Conservation (phyloP, 2,113 vertebrate genomes). For the Cyphomyrus discorhynchus region DNA sequence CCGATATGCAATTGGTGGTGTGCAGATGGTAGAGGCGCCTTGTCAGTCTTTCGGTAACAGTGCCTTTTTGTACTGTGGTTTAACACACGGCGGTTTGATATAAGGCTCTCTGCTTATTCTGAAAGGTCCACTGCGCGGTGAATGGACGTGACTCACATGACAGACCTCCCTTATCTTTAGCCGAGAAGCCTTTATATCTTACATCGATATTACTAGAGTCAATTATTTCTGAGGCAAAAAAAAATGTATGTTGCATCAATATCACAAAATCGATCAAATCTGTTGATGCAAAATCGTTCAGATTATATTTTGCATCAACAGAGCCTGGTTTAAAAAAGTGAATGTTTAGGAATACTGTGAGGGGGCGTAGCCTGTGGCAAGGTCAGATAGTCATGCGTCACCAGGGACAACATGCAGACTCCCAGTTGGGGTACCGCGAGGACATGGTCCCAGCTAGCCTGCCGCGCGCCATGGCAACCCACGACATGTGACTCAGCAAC, state of each 20-base stretch:
- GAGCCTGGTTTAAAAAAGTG: not conserved
- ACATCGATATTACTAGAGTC: slow-evolving; percentile 36
- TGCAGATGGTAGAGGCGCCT: slow-evolving; percentile 38
- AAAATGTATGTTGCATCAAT: slow-evolving; percentile 20
- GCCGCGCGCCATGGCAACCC: slow-evolving; percentile 2
- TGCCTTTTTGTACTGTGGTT: slow-evolving; percentile 21
- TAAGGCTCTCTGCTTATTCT: slow-evolving; percentile 37
- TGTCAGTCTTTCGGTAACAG: slow-evolving; percentile 31
- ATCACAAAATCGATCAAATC: slow-evolving; percentile 41
- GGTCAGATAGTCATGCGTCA: not conserved
- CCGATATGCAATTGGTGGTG: slow-evolving; percentile 42
- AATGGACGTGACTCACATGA: slow-evolving; percentile 30
- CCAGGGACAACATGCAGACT: not conserved
- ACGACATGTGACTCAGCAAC: not conserved
- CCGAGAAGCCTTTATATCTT: slow-evolving; percentile 42
- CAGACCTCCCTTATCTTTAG: slow-evolving; percentile 41
- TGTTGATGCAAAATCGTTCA: slow-evolving; percentile 29
- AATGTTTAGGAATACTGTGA: not conserved
- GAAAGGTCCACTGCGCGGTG: slow-evolving; percentile 17
- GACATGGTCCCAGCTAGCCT: not conserved
- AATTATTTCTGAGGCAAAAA: slow-evolving; percentile 44
- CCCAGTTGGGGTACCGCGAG: not conserved
- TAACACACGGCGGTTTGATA: slow-evolving; percentile 41
- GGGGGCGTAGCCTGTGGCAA: not conserved
- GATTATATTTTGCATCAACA: slow-evolving; percentile 25